phyloP scores from a whole-genome alignment of 2,113 vertebrate species.

The Carollia perspicillata region DNA sequence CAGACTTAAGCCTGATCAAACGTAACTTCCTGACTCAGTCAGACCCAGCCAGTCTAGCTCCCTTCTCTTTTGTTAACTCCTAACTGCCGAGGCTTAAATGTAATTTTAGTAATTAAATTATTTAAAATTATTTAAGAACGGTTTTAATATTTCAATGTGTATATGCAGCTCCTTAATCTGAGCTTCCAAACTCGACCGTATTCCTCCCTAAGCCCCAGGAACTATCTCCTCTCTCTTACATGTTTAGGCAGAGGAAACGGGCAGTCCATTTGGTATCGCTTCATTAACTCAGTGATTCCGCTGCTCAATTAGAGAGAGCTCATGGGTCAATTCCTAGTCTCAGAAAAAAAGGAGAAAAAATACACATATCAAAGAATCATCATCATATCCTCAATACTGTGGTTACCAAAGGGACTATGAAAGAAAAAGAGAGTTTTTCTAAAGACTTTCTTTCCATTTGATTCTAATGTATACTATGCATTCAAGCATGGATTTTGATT shows the following conservation, averaged over 20 bases:
- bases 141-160: neutral
- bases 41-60: too few relatives aligned
- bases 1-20: too few relatives aligned
- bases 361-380: neutral
- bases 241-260: neutral
- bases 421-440: neutral
- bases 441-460: neutral
- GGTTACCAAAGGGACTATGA: neutral
- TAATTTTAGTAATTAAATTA: slow-evolving; percentile 59
- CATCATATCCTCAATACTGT: neutral
- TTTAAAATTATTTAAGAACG: slow-evolving; percentile 29
- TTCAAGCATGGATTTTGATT: neutral
- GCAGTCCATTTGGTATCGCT: neutral
- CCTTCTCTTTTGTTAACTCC: too few relatives aligned
- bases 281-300: neutral
- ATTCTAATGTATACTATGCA: neutral
- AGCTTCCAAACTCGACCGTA: neutral
- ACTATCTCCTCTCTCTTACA: neutral
- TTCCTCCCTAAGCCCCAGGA: neutral
- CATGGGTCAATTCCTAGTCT: neutral
- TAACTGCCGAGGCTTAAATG: neutral
- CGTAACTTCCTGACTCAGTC: too few relatives aligned
- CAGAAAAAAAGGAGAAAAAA: neutral
- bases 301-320: neutral
- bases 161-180: neutral